A percentile compares a stretch with the other conserved stretches of the same genome.
Evolutionary conservation across 2,113 vertebrate species (phyloP).

Genomic region (Ondatra zibethicus): DNA sequence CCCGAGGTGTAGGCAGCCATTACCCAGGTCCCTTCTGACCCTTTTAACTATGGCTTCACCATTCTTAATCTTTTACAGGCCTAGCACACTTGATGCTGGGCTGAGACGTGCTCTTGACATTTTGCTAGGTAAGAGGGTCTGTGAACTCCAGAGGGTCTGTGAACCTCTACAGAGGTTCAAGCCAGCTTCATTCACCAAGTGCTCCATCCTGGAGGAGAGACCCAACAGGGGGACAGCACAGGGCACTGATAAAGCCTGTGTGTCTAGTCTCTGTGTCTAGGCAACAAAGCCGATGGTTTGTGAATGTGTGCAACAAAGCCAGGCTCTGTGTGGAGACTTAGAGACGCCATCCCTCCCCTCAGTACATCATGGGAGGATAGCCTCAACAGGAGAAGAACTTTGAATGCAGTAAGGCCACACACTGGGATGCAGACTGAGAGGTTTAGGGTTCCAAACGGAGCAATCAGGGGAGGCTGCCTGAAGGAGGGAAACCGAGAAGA

Average conservation of each 20-base stretch:
- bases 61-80: not conserved
- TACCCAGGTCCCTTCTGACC: not conserved
- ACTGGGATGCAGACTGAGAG: not conserved
- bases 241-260: not conserved
- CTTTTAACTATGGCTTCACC: not conserved
- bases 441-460: not conserved
- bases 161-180: not conserved
- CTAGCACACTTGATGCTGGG: accelerated
- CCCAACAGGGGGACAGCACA: not conserved
- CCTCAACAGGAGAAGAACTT: not conserved
- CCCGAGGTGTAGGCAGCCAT: no score
- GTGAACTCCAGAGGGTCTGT: accelerated
- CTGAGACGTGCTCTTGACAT: not conserved
- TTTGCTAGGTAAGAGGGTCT: not conserved
- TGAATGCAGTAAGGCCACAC: not conserved
- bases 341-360: not conserved
- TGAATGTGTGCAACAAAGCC: not conserved
- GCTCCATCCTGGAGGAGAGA: not conserved
- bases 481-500: not conserved
- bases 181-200: no score
- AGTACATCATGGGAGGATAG: not conserved
- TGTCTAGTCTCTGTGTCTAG: not conserved
- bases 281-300: not conserved
- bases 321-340: not conserved
- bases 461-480: not conserved